Base-by-base conservation (phyloP, 2,888 invertebrate species). In the Lithophane ornitopus region DNA sequence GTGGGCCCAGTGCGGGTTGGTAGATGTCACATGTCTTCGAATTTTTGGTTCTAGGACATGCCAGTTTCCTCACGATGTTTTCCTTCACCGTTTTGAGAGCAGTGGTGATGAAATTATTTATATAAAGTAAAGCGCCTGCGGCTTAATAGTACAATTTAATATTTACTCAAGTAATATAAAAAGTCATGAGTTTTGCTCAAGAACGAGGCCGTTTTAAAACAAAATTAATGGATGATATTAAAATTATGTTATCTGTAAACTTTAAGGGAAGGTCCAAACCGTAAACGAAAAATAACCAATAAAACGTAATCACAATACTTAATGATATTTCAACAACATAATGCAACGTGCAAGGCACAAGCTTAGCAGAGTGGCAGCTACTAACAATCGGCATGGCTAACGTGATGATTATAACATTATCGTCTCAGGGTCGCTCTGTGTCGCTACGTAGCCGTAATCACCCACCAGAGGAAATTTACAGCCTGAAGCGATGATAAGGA, bases 381-480 rank as follows among this genome's bases (percentile, higher is more conserved):
- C 16, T 66, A 65, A 79, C 63, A 76, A 82, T 79, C 19, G 22
- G 59, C 83, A 63, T 63, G 46, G 59, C 62, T 62, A 83, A 78
- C 56, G 44, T 54, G 46, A 63, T 44, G 66, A 66, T 74, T 70
- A 52, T n/a, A 46, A 56, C 58, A 70, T 58, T 70, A 74, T 65
- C 63, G 59, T 46, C n/a, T 78, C 66, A 82, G 70, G 82, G 79
- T 46, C 78, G 46, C 52, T 28, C 59, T 66, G 56, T 44, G 80
- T 70, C 69, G 66, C 65, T 61, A 46, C 62, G 14, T 22, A 14
- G 1, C 22, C 56, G 26, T 62, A 67, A 67, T 65, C 65, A 59
- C n/a, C 58, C 22, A 75, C n/a, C 70, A 76, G 46, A 82, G 58
- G 79, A 82, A 80, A 82, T 78, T 70, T 70, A 82, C 80, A 82